Percentiles rank a stretch among this genome's conserved stretches.
These are phyloP conservation scores for Saguinus midas DNA, from an alignment of 2,113 vertebrate genomes.

Conservation along the genomic window DNA sequence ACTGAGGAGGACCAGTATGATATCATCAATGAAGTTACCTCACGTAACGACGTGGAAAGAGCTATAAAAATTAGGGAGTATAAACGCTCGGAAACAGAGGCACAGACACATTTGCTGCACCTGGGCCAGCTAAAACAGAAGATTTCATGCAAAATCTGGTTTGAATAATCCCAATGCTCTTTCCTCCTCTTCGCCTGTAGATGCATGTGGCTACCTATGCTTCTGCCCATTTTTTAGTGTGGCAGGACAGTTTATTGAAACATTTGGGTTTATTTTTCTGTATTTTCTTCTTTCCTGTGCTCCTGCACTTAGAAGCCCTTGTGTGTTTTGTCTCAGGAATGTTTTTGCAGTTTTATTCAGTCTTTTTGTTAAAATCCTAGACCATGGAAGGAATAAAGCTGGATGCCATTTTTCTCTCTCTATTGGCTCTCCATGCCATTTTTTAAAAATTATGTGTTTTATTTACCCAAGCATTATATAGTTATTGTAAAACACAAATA, in stretches of 20 bases:
- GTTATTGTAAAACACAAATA: neutral
- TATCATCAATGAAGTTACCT: neutral
- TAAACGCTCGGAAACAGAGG: neutral
- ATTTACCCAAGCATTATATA: neutral
- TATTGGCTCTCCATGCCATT: neutral
- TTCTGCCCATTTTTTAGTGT: neutral
- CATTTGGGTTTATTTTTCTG: neutral
- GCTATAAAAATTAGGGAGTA: neutral
- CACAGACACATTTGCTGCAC: neutral
- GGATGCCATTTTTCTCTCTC: neutral
- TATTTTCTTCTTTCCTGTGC: neutral
- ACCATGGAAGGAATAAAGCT: neutral
- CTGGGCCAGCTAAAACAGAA: neutral
- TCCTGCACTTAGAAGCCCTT: neutral
- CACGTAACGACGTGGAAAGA: neutral
- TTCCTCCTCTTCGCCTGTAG: neutral
- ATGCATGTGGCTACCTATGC: rapidly evolving
- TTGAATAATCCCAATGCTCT: neutral
- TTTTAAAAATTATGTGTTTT: neutral
- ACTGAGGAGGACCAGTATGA: neutral
- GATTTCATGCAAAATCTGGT: neutral
- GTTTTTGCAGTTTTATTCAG: neutral
- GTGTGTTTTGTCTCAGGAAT: neutral
- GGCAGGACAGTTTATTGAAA: neutral
- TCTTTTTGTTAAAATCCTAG: neutral